Conservation (phyloP, 1,140 invertebrate genomes). For the Whitmania pigra region DNA sequence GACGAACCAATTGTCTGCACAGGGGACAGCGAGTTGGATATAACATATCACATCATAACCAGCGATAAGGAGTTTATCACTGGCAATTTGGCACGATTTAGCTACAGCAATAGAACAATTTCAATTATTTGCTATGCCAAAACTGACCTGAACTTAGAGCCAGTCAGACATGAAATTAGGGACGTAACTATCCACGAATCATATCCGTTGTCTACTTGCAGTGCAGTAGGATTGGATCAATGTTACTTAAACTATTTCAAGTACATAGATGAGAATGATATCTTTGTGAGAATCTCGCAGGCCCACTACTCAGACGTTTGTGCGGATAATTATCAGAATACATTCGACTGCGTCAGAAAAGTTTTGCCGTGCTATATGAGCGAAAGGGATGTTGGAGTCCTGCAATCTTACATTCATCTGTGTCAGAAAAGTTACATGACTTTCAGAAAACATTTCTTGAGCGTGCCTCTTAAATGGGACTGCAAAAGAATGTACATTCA, state of each 20-base stretch:
- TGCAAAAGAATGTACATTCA: slow-evolving; percentile 4
- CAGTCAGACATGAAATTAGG: neutral
- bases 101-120: neutral
- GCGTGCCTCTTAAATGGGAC: neutral
- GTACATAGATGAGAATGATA: neutral
- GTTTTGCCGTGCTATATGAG: slow-evolving; percentile 2
- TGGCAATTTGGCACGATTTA: neutral
- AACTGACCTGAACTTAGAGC: neutral
- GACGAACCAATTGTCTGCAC: neutral
- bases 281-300: neutral
- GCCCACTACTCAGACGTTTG: neutral
- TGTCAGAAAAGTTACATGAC: neutral
- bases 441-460: neutral
- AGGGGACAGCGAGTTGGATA: neutral
- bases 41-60: neutral
- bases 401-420: neutral
- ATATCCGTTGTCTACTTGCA: neutral
- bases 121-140: neutral
- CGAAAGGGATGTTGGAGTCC: neutral
- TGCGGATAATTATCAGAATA: neutral
- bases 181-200: neutral
- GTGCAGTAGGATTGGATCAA: neutral
- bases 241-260: neutral
- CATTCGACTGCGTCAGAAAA: slow-evolving; percentile 1
- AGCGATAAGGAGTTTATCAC: neutral